These are phyloP conservation scores for Damaliscus lunatus DNA, from an alignment of 2,113 vertebrate genomes.

Conservation along the genomic window DNA sequence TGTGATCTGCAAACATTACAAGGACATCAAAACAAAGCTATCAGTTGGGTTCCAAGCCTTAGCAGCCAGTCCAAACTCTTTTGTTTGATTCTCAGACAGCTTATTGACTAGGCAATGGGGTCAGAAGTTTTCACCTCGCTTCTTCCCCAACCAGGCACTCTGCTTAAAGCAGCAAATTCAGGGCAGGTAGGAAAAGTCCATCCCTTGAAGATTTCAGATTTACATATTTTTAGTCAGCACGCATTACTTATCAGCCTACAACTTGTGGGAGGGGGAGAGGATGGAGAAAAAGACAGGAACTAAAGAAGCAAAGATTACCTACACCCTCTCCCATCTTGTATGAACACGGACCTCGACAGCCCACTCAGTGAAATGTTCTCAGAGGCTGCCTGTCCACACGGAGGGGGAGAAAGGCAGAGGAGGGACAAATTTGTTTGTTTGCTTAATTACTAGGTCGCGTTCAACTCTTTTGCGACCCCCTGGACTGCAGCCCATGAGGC, in stretches of 20 bases:
- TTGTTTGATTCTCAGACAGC: constrained; percentile 34
- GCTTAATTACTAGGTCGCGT: neutral
- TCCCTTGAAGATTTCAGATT: neutral
- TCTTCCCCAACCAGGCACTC: neutral
- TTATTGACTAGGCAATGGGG: neutral
- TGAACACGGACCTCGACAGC: neutral
- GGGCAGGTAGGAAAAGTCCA: neutral
- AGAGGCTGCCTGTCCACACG: neutral
- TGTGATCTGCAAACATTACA: constrained; percentile 31
- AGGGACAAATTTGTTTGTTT: neutral
- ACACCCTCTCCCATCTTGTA: neutral
- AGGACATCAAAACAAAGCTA: constrained; percentile 71
- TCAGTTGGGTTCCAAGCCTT: constrained; percentile 39
- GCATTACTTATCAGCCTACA: neutral
- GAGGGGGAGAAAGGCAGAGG: neutral
- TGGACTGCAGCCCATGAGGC: neutral
- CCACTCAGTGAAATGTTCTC: neutral
- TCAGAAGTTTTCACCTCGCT: constrained; percentile 45
- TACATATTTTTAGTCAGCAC: neutral
- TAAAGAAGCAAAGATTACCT: neutral
- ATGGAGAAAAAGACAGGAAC: neutral
- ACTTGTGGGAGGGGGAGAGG: neutral
- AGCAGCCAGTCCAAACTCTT: constrained; percentile 16
- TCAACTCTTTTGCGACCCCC: neutral
- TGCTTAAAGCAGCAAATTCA: neutral